These are phyloP conservation scores for Julus scanicus DNA, from an alignment of 2,888 invertebrate genomes.

Conservation along the genomic window DNA sequence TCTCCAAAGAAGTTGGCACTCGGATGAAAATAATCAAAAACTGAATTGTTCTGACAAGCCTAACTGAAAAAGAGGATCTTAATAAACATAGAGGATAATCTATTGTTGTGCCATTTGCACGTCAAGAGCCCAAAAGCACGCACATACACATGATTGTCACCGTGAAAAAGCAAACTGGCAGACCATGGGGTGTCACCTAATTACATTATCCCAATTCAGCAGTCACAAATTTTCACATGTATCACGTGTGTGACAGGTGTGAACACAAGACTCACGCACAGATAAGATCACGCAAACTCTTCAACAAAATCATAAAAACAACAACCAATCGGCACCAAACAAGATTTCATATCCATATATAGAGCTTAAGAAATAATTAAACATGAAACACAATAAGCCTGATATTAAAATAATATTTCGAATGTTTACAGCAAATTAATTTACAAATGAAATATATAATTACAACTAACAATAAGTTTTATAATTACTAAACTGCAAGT, in stretches of 20 bases:
- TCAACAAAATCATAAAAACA: neutral
- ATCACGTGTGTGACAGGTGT: neutral
- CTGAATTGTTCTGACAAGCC: neutral
- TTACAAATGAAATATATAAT: too few species aligned
- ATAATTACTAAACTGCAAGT: too few species aligned
- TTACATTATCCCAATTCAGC: constrained; percentile 18
- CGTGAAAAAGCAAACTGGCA: neutral
- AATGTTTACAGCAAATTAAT: too few species aligned
- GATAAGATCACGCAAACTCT: neutral
- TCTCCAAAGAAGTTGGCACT: too few species aligned
- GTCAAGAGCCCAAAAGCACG: neutral
- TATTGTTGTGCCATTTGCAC: neutral
- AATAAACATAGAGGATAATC: neutral
- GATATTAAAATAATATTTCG: too few species aligned
- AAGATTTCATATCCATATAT: neutral
- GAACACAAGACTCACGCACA: neutral
- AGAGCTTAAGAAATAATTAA: too few species aligned
- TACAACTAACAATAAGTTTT: too few species aligned
- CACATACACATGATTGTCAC: constrained; percentile 13
- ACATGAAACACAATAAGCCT: too few species aligned
- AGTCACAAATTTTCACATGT: neutral
- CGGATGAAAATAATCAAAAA: too few species aligned
- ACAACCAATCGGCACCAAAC: neutral
- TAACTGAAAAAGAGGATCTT: constrained; percentile 16
- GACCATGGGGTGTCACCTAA: constrained; percentile 43